Evolutionary conservation across 2,888 invertebrate genomes (phyloP).

Genomic region (Norana najaformis): DNA sequence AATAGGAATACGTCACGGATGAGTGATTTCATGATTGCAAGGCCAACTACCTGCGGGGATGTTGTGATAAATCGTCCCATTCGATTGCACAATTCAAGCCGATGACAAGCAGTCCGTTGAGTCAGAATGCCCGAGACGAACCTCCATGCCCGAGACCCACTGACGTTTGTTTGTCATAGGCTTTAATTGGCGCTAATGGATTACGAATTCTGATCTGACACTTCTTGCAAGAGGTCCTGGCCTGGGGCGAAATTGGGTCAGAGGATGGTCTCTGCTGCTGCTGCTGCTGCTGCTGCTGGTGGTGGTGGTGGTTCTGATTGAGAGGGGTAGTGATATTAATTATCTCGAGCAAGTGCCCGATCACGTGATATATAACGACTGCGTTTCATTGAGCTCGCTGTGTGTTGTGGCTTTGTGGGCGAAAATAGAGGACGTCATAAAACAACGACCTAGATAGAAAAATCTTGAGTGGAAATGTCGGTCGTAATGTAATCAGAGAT

Average conservation of each 20-base stretch:
- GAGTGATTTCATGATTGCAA: not conserved
- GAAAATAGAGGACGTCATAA: too few relatives aligned
- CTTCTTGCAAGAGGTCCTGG: not conserved
- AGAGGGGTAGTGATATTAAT: not conserved
- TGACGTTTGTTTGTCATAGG: not conserved
- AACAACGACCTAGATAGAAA: not conserved
- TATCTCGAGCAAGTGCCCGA: not conserved
- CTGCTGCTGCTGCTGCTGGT: not conserved
- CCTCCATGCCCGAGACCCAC: not conserved
- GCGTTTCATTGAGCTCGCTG: not conserved
- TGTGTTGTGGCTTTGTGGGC: too few relatives aligned
- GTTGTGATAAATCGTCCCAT: not conserved
- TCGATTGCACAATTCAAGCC: not conserved
- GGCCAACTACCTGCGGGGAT: not conserved
- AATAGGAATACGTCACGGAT: not conserved
- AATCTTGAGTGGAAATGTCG: not conserved
- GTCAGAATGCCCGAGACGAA: too few relatives aligned
- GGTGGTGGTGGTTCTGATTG: too few relatives aligned
- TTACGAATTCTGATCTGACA: not conserved
- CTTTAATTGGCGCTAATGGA: not conserved
- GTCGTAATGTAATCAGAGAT: not conserved
- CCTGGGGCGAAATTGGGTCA: not conserved
- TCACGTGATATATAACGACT: not conserved
- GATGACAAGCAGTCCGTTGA: not conserved
- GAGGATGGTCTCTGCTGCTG: not conserved